phyloP scores from a whole-genome alignment of 2,888 invertebrate species.

The Hoplodrina blanda region DNA sequence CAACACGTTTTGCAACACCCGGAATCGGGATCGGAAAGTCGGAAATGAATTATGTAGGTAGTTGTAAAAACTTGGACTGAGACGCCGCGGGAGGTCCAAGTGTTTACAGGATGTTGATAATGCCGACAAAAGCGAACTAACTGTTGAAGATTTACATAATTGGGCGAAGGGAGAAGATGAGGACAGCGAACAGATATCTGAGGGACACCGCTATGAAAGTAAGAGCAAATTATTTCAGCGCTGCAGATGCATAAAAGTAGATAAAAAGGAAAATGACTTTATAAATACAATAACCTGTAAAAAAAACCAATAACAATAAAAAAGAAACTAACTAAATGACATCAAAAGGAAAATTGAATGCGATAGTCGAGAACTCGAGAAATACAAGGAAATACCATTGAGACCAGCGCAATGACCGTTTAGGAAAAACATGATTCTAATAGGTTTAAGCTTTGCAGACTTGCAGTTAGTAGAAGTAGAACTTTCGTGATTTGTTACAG shows the following conservation, averaged over 20 bases:
- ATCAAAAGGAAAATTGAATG: background rate
- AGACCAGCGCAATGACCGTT: background rate
- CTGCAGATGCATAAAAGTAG: background rate
- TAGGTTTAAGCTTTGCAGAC: no score
- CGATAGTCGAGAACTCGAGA: background rate
- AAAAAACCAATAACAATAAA: no score
- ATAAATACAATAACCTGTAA: no score
- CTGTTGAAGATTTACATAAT: conserved; percentile 17
- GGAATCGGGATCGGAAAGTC: conserved; percentile 1
- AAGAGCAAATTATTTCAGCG: conserved; percentile 7
- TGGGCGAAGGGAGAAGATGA: conserved; percentile 7
- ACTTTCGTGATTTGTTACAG: background rate
- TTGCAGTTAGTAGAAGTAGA: background rate
- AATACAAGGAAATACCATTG: background rate
- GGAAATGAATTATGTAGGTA: conserved; percentile 16
- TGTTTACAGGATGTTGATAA: conserved; percentile 33
- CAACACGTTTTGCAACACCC: conserved; percentile 8
- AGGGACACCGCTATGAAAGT: background rate
- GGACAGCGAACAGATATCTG: no score
- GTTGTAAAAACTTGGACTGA: background rate
- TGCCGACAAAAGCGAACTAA: conserved; percentile 5
- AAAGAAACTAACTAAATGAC: no score
- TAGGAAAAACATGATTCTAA: background rate
- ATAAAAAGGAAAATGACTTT: background rate
- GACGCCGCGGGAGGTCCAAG: conserved; percentile 33